Percentiles rank a stretch among this genome's conserved stretches.
Conservation (phyloP, 2,113 vertebrate genomes). For the Tinamus guttatus region DNA sequence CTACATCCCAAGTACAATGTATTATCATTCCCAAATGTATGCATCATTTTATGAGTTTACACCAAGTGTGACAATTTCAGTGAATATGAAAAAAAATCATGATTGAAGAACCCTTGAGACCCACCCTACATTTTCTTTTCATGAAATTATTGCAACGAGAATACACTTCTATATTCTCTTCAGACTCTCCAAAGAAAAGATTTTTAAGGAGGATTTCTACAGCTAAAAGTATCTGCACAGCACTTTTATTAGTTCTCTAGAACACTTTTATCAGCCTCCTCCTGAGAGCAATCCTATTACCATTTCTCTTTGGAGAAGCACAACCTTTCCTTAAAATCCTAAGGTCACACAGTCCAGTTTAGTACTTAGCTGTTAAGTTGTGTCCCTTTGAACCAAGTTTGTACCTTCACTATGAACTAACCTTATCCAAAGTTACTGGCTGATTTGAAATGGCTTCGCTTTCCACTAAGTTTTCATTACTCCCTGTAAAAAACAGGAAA, state of each 20-base stretch:
- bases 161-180: constrained; percentile 12
- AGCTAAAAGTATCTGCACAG: constrained; percentile 30
- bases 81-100: constrained; percentile 12
- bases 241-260: constrained; percentile 45
- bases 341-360: constrained; percentile 7
- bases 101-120: constrained; percentile 52
- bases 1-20: constrained; percentile 30
- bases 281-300: constrained; percentile 45
- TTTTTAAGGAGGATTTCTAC: constrained; percentile 27
- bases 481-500: neutral
- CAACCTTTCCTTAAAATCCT: constrained; percentile 23
- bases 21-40: neutral
- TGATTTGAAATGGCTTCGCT: neutral
- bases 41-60: constrained; percentile 43
- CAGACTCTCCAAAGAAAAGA: neutral
- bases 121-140: constrained; percentile 56
- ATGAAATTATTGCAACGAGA: constrained; percentile 48
- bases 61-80: constrained; percentile 51
- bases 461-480: neutral
- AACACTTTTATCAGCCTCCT: constrained; percentile 31
- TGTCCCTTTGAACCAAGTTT: neutral
- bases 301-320: constrained; percentile 26
- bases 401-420: neutral
- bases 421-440: neutral
- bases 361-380: neutral